A percentile compares a stretch with the other conserved stretches of the same genome.
phyloP scores from a whole-genome alignment of 1,140 invertebrate genomes.

The Drosophila setifemur region DNA sequence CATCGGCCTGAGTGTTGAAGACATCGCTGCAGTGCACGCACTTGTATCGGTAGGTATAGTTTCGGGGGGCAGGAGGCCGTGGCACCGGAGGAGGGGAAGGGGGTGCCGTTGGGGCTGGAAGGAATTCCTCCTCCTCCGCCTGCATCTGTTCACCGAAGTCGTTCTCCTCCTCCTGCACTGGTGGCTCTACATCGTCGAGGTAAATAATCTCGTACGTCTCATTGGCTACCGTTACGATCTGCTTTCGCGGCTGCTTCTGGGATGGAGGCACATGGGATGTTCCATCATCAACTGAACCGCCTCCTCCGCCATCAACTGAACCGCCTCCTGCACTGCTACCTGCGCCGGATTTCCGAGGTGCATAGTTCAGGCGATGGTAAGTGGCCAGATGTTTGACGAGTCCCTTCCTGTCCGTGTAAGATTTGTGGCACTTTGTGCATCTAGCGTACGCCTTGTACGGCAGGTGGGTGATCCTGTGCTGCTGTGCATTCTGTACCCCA shows the following conservation, averaged over 20 bases:
- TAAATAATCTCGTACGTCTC: slow-evolving; percentile 74
- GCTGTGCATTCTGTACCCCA: slow-evolving; percentile 78
- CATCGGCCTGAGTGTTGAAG: slow-evolving; percentile 50
- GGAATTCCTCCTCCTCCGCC: slow-evolving; percentile 60
- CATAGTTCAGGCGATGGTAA: slow-evolving; percentile 59
- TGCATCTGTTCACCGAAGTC: slow-evolving; percentile 72
- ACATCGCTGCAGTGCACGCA: slow-evolving; percentile 65
- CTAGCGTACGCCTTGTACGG: slow-evolving; percentile 71
- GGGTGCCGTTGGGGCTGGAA: background rate
- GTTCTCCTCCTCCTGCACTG: slow-evolving; percentile 55
- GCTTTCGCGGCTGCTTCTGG: slow-evolving; percentile 45
- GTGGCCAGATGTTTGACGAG: slow-evolving; percentile 73
- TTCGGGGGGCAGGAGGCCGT: background rate
- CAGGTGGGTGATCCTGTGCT: slow-evolving; percentile 73
- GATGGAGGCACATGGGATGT: background rate
- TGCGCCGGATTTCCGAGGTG: slow-evolving; percentile 14
- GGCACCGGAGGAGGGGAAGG: background rate
- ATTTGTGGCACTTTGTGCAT: slow-evolving; percentile 70
- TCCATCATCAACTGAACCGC: background rate
- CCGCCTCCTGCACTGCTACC: background rate
- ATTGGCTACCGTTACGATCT: slow-evolving; percentile 64
- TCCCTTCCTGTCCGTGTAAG: slow-evolving; percentile 75
- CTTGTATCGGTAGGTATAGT: slow-evolving; percentile 45
- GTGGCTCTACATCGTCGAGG: slow-evolving; percentile 58
- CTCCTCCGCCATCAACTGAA: background rate